Evolutionary conservation across 2,797 vertebrate species (phyloP), one percentile per base, ranked within the genome.

Genomic region (Lagorchestes hirsutus): DNA sequence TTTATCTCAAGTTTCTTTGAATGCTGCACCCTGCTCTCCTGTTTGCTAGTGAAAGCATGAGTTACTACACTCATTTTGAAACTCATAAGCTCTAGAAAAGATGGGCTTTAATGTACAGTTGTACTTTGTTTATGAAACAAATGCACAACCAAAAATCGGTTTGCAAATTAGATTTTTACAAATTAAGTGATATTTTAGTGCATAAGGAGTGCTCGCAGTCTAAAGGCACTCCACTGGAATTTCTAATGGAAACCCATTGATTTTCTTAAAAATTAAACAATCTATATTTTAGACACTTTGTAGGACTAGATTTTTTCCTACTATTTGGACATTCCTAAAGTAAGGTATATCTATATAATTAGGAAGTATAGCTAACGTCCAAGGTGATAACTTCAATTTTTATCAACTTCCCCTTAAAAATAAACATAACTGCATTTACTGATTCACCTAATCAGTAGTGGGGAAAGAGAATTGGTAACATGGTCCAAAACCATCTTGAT

Each of bases 121-220:
- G 10, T 92, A 52, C 11, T 55, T 97, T 92, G 55, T 34, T 62
- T 91, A 93, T 31, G 29, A 46, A 91, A 94, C 55, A 91, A 90
- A 54, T 40, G 18, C 29, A 50, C n/a, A 34, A 24, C 90, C 90
- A 62, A 82, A 56, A 28, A 90, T 62, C 82, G 46, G 56, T 46
- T 59, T 0, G 28, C 91, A 54, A 29, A 34, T 92, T 93, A 56
- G n/a, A 95, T 59, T 94, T 91, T 94, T 50, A 34, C 28, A 14
- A 59, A n/a, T 90, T 54, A 91, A 92, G 54, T 54, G 31, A 54
- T 58, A 57, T 5, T 29, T 93, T 92, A 2, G 13, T 31, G 10
- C 11, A 54, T 14, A 92, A 82, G n/a, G 74, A 22, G 22, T 46
- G 9, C 74, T 24, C 24, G 40, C 74, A 82, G 8, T 46, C 74